phyloP scores from a whole-genome alignment of 2,113 vertebrate genomes.

The Larimichthys polyactis region DNA sequence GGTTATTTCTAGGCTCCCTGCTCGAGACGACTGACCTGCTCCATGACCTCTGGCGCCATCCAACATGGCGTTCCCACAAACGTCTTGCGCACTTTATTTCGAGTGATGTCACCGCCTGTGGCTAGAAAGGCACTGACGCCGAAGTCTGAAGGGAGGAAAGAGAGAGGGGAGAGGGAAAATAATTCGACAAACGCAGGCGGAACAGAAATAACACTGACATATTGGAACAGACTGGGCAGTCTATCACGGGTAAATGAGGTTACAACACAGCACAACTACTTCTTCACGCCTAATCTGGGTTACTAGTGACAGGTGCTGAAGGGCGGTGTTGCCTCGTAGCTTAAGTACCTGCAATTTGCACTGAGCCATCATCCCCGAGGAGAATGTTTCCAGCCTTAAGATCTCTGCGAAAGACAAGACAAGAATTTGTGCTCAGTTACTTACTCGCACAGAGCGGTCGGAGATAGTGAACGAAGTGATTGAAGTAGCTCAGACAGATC shows the following conservation, averaged over 20 bases:
- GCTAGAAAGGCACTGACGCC: constrained; percentile 98
- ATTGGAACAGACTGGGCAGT: not conserved
- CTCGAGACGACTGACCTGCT: constrained; percentile 86
- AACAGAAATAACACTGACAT: not conserved
- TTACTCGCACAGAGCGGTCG: not conserved
- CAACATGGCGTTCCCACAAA: constrained; percentile 98
- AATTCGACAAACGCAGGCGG: not conserved
- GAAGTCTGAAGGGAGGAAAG: constrained; percentile 87
- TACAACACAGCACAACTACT: not conserved
- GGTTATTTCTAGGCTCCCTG: not conserved
- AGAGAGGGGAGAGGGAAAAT: constrained; percentile 37
- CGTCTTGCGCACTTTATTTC: constrained; percentile 98
- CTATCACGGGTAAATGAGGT: not conserved
- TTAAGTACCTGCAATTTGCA: constrained; percentile 92
- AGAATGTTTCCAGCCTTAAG: constrained; percentile 97
- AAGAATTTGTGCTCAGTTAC: not conserved
- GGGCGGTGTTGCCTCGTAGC: not conserved
- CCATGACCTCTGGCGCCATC: constrained; percentile 99
- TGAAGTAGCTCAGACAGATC: not conserved
- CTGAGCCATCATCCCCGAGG: constrained; percentile 95
- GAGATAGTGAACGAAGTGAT: not conserved
- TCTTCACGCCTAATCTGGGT: constrained; percentile 24
- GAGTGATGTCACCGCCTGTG: constrained; percentile 96
- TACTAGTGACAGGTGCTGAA: constrained; percentile 19
- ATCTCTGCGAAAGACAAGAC: constrained; percentile 86